Evolutionary conservation across 2,888 invertebrate species (phyloP).

Genomic region (Netelia fuscicornis): DNA sequence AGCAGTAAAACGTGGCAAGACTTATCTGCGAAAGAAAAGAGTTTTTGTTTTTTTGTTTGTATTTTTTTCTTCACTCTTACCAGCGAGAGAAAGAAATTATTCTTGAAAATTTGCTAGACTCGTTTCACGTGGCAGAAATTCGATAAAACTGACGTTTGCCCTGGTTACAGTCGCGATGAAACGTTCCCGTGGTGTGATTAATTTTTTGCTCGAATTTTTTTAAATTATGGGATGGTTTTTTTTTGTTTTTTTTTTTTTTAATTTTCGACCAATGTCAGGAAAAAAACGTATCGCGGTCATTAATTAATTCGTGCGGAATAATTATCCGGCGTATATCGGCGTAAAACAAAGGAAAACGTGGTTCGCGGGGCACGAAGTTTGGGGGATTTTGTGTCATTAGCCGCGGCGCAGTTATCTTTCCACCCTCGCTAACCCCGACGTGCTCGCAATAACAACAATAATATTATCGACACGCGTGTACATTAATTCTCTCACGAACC

Average conservation of each 20-base stretch:
- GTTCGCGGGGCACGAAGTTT: not conserved
- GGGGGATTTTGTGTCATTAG: constrained; percentile 28
- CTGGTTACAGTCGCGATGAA: too few relatives aligned
- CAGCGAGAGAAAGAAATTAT: too few relatives aligned
- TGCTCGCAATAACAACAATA: constrained; percentile 3
- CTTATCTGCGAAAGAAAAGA: constrained; percentile 3
- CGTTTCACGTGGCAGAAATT: too few relatives aligned
- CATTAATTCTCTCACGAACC: not conserved
- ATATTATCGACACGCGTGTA: not conserved
- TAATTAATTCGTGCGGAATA: constrained; percentile 64
- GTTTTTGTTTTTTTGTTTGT: not conserved
- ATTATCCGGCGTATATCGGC: not conserved
- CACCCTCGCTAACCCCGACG: constrained; percentile 17
- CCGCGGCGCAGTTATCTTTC: constrained; percentile 45
- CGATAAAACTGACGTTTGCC: too few relatives aligned
- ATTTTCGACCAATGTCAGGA: constrained; percentile 41
- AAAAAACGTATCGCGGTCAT: constrained; percentile 51
- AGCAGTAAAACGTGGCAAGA: constrained; percentile 13
- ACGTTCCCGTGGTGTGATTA: too few relatives aligned
- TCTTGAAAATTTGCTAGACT: too few relatives aligned
- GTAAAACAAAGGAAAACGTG: constrained; percentile 66
- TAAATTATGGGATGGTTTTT: not conserved
- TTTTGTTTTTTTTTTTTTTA: constrained; percentile 15
- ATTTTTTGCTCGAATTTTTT: too few relatives aligned
- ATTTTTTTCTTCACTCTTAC: not conserved